A percentile compares a stretch with the other conserved stretches of the same genome.
These are phyloP conservation scores for Podarcis muralis DNA, from an alignment of 2,113 vertebrate species.

Conservation along the genomic window DNA sequence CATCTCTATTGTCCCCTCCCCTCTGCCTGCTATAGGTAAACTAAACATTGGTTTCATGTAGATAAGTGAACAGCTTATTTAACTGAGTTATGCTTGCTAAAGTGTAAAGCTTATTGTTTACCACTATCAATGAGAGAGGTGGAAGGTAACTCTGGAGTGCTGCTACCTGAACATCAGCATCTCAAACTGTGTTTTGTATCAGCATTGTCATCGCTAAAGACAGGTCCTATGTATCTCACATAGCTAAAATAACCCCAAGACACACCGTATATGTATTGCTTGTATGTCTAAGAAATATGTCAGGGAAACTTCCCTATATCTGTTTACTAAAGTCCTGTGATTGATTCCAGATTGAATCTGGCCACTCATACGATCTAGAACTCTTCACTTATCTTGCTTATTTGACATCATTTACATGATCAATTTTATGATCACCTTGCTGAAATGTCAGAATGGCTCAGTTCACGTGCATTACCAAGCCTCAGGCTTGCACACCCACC, in stretches of 20 bases:
- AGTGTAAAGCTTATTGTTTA: constrained; percentile 19
- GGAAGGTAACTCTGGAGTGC: constrained; percentile 60
- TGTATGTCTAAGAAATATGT: background rate
- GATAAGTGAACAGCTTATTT: constrained; percentile 57
- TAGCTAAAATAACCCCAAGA: background rate
- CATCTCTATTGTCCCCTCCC: constrained; percentile 8
- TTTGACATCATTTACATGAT: background rate
- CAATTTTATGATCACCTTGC: background rate
- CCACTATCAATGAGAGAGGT: constrained; percentile 44
- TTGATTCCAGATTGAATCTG: background rate
- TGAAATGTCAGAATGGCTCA: background rate
- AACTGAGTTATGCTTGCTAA: constrained; percentile 9
- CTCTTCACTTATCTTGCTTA: background rate
- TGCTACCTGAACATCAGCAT: constrained; percentile 59
- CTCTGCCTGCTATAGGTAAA: background rate
- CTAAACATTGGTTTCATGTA: constrained; percentile 5
- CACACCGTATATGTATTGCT: background rate
- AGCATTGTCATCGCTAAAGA: background rate
- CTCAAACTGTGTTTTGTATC: background rate
- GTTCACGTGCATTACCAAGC: background rate
- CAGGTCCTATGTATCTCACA: no score
- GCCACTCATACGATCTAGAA: background rate
- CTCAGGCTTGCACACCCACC: no score
- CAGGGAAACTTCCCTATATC: background rate
- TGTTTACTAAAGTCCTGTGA: background rate